Base-by-base conservation (phyloP, 2,797 vertebrate species). In the Sciurus carolinensis region DNA sequence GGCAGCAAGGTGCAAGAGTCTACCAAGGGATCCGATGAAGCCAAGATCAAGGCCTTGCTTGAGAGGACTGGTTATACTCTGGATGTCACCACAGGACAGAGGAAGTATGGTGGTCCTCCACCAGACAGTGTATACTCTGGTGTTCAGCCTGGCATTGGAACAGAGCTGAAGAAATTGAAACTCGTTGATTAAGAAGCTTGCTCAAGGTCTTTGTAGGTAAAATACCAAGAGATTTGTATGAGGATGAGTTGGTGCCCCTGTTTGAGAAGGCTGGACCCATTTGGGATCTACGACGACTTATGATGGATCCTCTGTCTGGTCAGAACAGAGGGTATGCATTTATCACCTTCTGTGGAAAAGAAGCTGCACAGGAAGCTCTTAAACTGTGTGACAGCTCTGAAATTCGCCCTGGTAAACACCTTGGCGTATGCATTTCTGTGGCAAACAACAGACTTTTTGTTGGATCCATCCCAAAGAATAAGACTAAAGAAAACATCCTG, bases 371-470 rank as follows among this genome's bases (percentile, higher is more conserved):
- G 36, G 36, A 36, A 36, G 36, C 36, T 36, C 2, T 36, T 36
- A 36, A 36, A 36, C 36, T 36, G 99, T 99, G 99, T 98, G 99
- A 99, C 99, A 99, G 99, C 98, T 99, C 99, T 98, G 99, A 99
- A 99, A 99, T 99, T 98, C 99, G 99, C 96, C 99, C 99, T 94
- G 99, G 99, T 85, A 99, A 99, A 98, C 99, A 99, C 97, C 99
- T 99, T 98, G 99, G 99, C 96, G 99, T 99, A 5, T 99, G 99
- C 98, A 99, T 99, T 98, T 99, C 99, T 1, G 99, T 99, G 98
- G 99, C 99, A 98, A 99, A 99, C 98, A 99, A 99, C 98, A 99
- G 99, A 57, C 98, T 99, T 97, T 99, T 99, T 99, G 99, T 99
- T 95, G 99, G 99, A 97, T 99, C 99, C 75, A 36, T 36, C 36